Evolutionary conservation across 37 sponge, comb jelly and placozoan genomes (phyloP).

Genomic region (Oscarella lobularis): DNA sequence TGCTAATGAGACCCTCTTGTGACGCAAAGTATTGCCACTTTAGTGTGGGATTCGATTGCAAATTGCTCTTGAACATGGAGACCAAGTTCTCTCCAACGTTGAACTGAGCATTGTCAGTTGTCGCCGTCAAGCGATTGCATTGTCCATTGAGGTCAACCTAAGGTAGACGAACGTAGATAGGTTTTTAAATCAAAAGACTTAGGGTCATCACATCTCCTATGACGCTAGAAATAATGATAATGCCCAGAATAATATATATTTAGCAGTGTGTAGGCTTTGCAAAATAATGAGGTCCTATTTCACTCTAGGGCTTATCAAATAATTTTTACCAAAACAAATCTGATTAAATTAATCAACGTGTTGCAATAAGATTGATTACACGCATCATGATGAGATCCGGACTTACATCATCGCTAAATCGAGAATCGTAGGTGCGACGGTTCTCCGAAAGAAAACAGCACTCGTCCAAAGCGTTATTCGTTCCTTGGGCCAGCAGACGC

Average conservation of each 20-base stretch:
- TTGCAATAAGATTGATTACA: background rate
- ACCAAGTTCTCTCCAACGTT: background rate
- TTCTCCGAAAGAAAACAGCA: background rate
- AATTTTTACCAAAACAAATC: no score
- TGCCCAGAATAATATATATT: no score
- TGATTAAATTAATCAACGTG: no score
- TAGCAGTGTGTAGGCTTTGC: no score
- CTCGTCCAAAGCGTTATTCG: background rate
- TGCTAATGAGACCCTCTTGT: conserved; percentile 14
- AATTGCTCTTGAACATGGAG: background rate
- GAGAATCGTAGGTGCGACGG: background rate
- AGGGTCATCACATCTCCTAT: no score
- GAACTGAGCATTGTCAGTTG: background rate
- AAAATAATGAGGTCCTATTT: no score
- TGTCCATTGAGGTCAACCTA: background rate
- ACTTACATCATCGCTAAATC: background rate
- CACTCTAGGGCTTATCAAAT: no score
- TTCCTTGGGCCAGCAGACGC: background rate
- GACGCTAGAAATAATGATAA: no score
- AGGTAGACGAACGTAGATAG: background rate
- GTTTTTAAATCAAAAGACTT: background rate
- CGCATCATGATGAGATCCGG: no score
- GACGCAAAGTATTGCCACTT: conserved; percentile 43
- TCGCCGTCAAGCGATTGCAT: background rate
- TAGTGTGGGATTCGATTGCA: background rate